Evolutionary conservation across 2,888 invertebrate genomes (phyloP).

Genomic region (Melanostoma mellinum): DNA sequence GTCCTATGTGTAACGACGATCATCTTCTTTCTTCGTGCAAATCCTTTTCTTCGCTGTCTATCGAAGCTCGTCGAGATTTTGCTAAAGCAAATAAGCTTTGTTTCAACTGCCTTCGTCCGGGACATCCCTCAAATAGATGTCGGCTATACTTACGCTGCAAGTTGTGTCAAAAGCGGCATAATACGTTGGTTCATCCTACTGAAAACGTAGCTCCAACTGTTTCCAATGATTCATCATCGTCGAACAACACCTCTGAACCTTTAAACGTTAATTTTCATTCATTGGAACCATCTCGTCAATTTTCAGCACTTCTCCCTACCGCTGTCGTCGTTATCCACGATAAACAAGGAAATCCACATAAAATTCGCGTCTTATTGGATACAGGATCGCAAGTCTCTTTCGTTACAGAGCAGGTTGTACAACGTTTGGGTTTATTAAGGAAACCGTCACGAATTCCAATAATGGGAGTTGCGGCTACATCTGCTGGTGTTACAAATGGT

Average conservation of each 20-base stretch:
- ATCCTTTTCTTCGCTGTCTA: neutral
- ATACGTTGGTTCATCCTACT: slow-evolving; percentile 28
- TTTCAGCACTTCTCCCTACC: slow-evolving; percentile 21
- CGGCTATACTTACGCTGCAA: slow-evolving; percentile 8
- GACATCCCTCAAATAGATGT: slow-evolving; percentile 15
- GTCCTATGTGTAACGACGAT: slow-evolving; percentile 13
- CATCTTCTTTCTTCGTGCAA: slow-evolving; percentile 9
- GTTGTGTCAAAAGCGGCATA: slow-evolving; percentile 8
- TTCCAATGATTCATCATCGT: neutral
- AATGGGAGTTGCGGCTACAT: neutral
- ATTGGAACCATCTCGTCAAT: neutral
- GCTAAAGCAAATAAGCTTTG: neutral
- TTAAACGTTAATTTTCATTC: neutral
- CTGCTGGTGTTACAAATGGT: slow-evolving; percentile 38
- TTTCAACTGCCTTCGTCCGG: slow-evolving; percentile 5
- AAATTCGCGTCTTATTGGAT: slow-evolving; percentile 6
- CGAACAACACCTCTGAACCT: neutral
- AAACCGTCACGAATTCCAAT: slow-evolving; percentile 18
- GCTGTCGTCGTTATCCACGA: slow-evolving; percentile 12
- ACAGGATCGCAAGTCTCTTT: slow-evolving; percentile 31
- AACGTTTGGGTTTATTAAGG: neutral
- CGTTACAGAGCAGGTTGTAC: neutral
- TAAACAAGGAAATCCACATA: slow-evolving; percentile 7
- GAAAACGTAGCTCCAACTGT: slow-evolving; percentile 3
- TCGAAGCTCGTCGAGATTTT: slow-evolving; percentile 11